A percentile compares a stretch with the other conserved stretches of the same genome.
phyloP scores from a whole-genome alignment of 53 echinoderm and acorn worm genomes.

The Pentamera pediparva region DNA sequence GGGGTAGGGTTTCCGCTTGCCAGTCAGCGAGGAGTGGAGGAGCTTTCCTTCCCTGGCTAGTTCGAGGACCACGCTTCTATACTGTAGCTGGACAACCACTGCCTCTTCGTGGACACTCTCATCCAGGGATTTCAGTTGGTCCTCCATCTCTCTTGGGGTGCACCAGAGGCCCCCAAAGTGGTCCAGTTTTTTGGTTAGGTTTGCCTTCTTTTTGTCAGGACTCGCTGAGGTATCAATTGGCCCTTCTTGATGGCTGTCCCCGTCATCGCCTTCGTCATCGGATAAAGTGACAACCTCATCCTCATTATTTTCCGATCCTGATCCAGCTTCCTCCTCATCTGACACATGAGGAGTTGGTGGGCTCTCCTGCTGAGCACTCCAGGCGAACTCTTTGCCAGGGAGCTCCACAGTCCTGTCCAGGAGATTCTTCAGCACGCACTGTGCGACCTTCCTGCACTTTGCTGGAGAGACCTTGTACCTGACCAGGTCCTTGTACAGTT shows the following conservation, averaged over 20 bases:
- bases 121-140: neutral
- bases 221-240: neutral
- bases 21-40: constrained; percentile 3
- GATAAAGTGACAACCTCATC: neutral
- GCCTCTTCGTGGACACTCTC: neutral
- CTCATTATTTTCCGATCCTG: neutral
- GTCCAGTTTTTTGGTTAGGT: constrained; percentile 4
- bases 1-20: constrained; percentile 7
- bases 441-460: constrained; percentile 1
- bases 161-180: constrained; percentile 25
- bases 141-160: neutral
- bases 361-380: constrained; percentile 14
- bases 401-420: neutral
- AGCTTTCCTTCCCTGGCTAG: constrained; percentile 7
- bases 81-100: constrained; percentile 11
- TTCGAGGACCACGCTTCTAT: constrained; percentile 12
- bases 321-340: constrained; percentile 6
- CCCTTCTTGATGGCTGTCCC: neutral
- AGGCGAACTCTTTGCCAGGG: constrained; percentile 20
- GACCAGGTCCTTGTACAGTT: constrained; percentile 3
- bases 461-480: neutral
- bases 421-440: constrained; percentile 8
- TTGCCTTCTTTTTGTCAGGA: neutral
- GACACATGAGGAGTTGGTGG: constrained; percentile 20
- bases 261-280: neutral